phyloP scores from a whole-genome alignment of 2,888 invertebrate species.

The Plagodis pulveraria region DNA sequence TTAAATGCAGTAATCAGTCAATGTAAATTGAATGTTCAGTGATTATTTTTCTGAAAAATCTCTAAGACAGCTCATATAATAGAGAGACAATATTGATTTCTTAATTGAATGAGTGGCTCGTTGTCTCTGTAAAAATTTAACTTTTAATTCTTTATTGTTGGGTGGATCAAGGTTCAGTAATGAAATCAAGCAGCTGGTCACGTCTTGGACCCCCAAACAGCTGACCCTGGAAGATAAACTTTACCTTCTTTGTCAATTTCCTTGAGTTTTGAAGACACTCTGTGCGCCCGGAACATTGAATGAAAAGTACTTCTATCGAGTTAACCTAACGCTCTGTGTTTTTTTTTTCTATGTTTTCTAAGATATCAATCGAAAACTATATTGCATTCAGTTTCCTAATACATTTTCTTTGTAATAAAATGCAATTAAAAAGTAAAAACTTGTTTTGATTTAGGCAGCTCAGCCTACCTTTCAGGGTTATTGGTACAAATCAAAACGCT shows the following conservation, averaged over 20 bases:
- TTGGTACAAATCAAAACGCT: too few species aligned
- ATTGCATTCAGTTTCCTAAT: too few species aligned
- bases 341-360: too few species aligned
- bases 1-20: too few species aligned
- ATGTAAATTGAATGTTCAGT: too few species aligned
- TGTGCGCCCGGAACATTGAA: slow-evolving; percentile 72
- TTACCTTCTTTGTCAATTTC: slow-evolving; percentile 83
- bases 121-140: slow-evolving; percentile 67
- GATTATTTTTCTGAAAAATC: slow-evolving; percentile 33
- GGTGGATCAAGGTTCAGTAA: slow-evolving; percentile 54
- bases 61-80: slow-evolving; percentile 46
- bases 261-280: slow-evolving; percentile 72
- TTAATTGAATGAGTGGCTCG: slow-evolving; percentile 68
- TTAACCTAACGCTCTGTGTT: too few species aligned
- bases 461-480: too few species aligned
- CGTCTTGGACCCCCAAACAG: slow-evolving; percentile 74
- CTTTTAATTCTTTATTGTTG: slow-evolving; percentile 75
- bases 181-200: slow-evolving; percentile 76
- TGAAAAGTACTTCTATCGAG: slow-evolving; percentile 73
- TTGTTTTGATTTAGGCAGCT: too few species aligned
- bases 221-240: slow-evolving; percentile 80
- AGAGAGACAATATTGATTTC: slow-evolving; percentile 63
- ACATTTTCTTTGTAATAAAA: too few species aligned
- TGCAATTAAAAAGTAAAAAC: too few species aligned
- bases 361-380: too few species aligned